Evolutionary conservation across 2,797 vertebrate species (phyloP).

Genomic region (Esox lucius): DNA sequence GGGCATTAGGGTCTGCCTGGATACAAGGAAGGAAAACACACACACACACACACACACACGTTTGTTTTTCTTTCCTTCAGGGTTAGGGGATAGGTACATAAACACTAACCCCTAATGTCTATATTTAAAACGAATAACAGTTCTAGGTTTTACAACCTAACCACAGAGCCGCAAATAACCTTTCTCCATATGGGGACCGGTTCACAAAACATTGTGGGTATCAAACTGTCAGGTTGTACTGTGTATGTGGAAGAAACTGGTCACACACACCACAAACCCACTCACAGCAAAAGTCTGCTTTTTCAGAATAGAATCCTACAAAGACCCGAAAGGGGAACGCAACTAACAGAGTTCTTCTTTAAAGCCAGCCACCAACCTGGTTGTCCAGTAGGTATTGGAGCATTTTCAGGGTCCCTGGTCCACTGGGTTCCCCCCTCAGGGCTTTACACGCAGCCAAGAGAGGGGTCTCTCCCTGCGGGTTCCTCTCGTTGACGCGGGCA

Average conservation of each 20-base stretch:
- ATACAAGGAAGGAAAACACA: not conserved
- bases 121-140: too few relatives aligned
- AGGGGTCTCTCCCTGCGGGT: slow-evolving; percentile 70
- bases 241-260: too few relatives aligned
- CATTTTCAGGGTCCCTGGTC: slow-evolving; percentile 49
- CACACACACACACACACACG: too few relatives aligned
- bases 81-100: not conserved
- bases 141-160: too few relatives aligned
- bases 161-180: too few relatives aligned
- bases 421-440: slow-evolving; percentile 50
- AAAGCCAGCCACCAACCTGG: slow-evolving; percentile 43
- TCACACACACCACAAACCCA: not conserved
- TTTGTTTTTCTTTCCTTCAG: too few relatives aligned
- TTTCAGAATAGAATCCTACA: not conserved
- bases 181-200: too few relatives aligned
- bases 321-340: not conserved
- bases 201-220: too few relatives aligned
- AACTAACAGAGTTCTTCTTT: not conserved
- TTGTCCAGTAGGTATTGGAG: slow-evolving; percentile 68
- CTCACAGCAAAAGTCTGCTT: slow-evolving; percentile 64
- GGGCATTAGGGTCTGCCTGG: slow-evolving; percentile 69
- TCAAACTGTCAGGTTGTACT: too few relatives aligned
- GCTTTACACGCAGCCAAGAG: slow-evolving; percentile 70
- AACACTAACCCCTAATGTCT: too few relatives aligned
- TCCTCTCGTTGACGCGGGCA: slow-evolving; percentile 68